Evolutionary conservation across 2,888 invertebrate genomes (phyloP).

Genomic region (Agrotis ipsilon): DNA sequence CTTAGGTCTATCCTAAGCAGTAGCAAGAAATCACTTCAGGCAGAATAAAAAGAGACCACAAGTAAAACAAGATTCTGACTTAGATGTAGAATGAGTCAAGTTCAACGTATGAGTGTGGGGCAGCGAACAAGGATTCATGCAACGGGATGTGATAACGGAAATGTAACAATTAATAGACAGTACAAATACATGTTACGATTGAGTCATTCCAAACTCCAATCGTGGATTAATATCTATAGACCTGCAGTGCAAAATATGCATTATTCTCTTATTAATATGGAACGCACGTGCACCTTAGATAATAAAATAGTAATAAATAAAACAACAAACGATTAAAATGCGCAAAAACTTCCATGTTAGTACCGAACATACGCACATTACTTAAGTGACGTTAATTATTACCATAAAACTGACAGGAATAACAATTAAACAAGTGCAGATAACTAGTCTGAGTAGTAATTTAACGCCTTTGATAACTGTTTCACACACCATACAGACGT

Average conservation of each 20-base stretch:
- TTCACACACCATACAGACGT: constrained; percentile 35
- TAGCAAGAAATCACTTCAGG: too few species aligned
- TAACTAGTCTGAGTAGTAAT: constrained; percentile 17
- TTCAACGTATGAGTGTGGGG: not conserved
- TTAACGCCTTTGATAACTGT: constrained; percentile 33
- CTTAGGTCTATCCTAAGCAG: too few species aligned
- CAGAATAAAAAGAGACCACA: not conserved
- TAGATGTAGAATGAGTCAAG: constrained; percentile 20
- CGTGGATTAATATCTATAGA: constrained; percentile 21
- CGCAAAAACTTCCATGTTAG: constrained; percentile 33
- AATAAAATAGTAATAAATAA: constrained; percentile 28
- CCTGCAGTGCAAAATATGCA: constrained; percentile 11
- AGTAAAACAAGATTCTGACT: too few species aligned
- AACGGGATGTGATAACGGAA: constrained; percentile 33
- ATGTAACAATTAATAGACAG: not conserved
- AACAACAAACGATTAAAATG: constrained; percentile 39
- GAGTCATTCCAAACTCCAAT: constrained; percentile 19
- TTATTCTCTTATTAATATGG: constrained; percentile 37
- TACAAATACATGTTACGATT: constrained; percentile 14
- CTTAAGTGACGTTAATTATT: constrained; percentile 28
- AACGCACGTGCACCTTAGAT: constrained; percentile 20
- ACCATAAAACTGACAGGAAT: constrained; percentile 30
- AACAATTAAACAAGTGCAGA: constrained; percentile 29
- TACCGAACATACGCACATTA: constrained; percentile 12
- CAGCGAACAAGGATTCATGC: not conserved